Base-by-base conservation (phyloP, 2,113 vertebrate species). In the Toxotes jaculatrix region DNA sequence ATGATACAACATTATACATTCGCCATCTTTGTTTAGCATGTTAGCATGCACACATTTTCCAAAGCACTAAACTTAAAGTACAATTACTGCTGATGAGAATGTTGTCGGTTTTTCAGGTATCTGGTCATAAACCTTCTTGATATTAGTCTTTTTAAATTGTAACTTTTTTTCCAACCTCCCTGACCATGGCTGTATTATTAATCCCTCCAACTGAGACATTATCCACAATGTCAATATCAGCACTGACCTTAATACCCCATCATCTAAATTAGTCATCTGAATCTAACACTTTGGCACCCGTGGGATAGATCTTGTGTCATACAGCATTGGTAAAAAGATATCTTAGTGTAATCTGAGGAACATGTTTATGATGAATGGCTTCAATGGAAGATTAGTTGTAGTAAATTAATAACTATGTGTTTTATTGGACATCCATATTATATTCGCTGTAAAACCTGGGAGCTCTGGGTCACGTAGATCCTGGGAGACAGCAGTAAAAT, bases 241-340 rank as follows among this genome's bases (percentile, higher is more conserved):
- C 32, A 61, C 11, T 40, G 32, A 60, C 43, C 36, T 47, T n/a
- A 14, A 60, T 32, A 66, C 31, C 69, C 72, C 73, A 62, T 68
- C 73, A 23, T 80, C 55, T 81, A 40, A 72, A 73, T 77, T 47
- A 77, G 31, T 81, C 42, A 74, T 31, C 63, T 69, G 68, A 85
- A 63, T 77, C 32, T 40, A 77, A 86, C 61, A 80, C 74, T 63
- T 68, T 81, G 74, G 74, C 55, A 73, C 17, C 32, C 32, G 31
- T 32, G 27, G 0, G 47, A 42, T 61, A 56, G 73, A 59, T 77
- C 68, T 63, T 0, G 40, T 80, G 51, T 81, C 51, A 0, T 63
- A 57, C 38, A 64, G 5, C 49, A 31, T n/a, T 43, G 36, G 56
- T 68, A 70, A 64, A 73, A 67, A 40, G 77, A 84, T 34, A 73